A percentile compares a stretch with the other conserved stretches of the same genome.
phyloP scores from a whole-genome alignment of 1,140 invertebrate species.

The Scaptomyza hsui region DNA sequence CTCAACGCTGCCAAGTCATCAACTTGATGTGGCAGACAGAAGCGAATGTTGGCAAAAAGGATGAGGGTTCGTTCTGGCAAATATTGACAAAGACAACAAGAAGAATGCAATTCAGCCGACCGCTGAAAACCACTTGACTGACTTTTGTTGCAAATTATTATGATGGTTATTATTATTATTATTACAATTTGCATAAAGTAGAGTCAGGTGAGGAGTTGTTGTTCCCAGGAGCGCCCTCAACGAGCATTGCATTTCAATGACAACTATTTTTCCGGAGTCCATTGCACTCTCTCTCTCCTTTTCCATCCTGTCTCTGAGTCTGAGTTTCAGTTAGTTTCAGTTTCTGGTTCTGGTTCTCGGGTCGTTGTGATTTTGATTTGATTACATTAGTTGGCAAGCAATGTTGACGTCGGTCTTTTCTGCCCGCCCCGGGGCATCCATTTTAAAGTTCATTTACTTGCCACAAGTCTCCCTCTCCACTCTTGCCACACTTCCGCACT shows the following conservation, averaged over 20 bases:
- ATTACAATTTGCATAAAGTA: conserved; percentile 70
- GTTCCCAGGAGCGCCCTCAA: conserved; percentile 51
- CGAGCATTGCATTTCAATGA: conserved; percentile 72
- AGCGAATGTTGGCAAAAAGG: conserved; percentile 2
- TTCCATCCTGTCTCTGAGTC: conserved; percentile 13
- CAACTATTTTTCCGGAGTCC: conserved; percentile 65
- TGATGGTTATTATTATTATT: conserved; percentile 57
- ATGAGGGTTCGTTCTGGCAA: conserved; percentile 45
- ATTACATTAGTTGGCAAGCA: conserved; percentile 70
- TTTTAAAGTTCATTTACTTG: conserved; percentile 80
- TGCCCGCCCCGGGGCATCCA: conserved; percentile 33
- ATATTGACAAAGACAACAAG: conserved; percentile 70
- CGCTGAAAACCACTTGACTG: conserved; percentile 69
- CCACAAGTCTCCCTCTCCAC: conserved; percentile 9
- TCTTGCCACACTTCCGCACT: conserved; percentile 59
- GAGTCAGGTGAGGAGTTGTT: conserved; percentile 32
- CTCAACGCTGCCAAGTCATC: conserved; percentile 38
- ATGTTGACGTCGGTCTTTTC: conserved; percentile 5
- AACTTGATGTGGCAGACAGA: conserved; percentile 37
- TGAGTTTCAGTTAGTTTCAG: conserved; percentile 59
- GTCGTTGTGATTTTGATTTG: conserved; percentile 72
- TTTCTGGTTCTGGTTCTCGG: conserved; percentile 14
- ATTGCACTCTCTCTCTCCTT: conserved; percentile 39
- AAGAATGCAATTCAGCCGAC: conserved; percentile 23
- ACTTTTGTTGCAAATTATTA: conserved; percentile 79